A percentile compares a stretch with the other conserved stretches of the same genome.
phyloP scores from a whole-genome alignment of 2,797 vertebrate genomes.

The Hozukius guyotensis region DNA sequence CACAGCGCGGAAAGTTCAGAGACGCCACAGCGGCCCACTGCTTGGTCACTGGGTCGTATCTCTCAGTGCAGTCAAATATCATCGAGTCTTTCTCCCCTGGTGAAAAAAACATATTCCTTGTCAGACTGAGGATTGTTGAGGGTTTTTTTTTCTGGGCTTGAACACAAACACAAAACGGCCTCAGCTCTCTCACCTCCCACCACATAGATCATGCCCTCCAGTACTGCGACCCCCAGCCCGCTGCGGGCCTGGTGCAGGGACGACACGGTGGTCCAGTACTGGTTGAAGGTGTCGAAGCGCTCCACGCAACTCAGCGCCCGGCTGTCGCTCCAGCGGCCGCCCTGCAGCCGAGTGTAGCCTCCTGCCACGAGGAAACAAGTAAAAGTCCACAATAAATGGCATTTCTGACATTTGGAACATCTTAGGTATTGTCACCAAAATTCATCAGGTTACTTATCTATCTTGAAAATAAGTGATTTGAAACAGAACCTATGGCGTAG shows the following conservation, averaged over 20 bases:
- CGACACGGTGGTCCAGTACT: slow-evolving; percentile 98
- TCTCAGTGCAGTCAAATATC: slow-evolving; percentile 98
- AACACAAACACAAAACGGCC: background rate
- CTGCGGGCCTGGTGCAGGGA: slow-evolving; percentile 97
- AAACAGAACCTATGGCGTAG: slow-evolving; percentile 91
- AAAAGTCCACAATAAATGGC: background rate
- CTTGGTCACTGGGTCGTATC: slow-evolving; percentile 96
- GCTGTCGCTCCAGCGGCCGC: slow-evolving; percentile 96
- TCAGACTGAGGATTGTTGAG: background rate
- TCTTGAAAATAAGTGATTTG: background rate
- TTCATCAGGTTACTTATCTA: background rate
- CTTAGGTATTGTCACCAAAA: background rate
- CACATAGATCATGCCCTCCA: slow-evolving; percentile 97
- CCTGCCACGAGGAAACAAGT: slow-evolving; percentile 75
- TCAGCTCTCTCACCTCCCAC: slow-evolving; percentile 89
- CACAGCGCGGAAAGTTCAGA: slow-evolving; percentile 94
- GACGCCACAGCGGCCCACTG: slow-evolving; percentile 96
- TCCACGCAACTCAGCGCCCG: slow-evolving; percentile 96
- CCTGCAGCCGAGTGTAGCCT: slow-evolving; percentile 95
- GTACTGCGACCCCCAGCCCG: slow-evolving; percentile 90
- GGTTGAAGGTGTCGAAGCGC: slow-evolving; percentile 97
- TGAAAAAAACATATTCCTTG: background rate
- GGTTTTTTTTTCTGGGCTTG: background rate
- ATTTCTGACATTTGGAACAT: background rate
- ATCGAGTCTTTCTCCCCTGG: slow-evolving; percentile 96